Evolutionary conservation across 2,113 vertebrate genomes (phyloP), one percentile per base, ranked within the genome.

Genomic region (Sinocyclocheilus maitianheensis): DNA sequence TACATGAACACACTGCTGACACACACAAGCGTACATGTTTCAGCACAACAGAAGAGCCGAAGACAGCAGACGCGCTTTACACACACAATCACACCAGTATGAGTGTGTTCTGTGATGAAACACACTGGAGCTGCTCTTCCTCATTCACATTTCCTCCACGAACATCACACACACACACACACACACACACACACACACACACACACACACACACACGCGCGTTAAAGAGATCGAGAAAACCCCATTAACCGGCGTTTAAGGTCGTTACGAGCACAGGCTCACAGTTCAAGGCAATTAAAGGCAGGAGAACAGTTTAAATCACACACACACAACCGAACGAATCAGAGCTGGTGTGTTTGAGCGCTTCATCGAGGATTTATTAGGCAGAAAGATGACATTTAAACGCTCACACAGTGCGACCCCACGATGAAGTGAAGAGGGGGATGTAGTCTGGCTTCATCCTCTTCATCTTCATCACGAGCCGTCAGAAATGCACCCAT

Each of bases 211-310:
- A n/a, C 78, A 86, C 77, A 91, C 88, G 89, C 90, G 72, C 89
- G 81, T 92, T 93, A 92, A 94, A 93, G 88, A 90, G 93, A 93
- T 94, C 92, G 89, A 30, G 55, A 40, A 77, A 91, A 94, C 92
- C 92, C 91, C 93, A 91, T 95, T 93, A 93, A 40, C 86, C 83
- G 60, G 80, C 88, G 60, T 91, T 86, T 20, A 72, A 69, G 63
- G 43, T 86, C 69, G 69, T 92, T 93, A 91, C 87, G 89, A 78
- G 30, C 60, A 87, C 78, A 82, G 37, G 89, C 88, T 91, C 80
- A 82, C 40, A 53, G 88, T 78, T 77, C 83, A 63, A 88, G 3
- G 30, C 37, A 63, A 84, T 72, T 22, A 58, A 83, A 90, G 58
- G 48, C 51, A 84, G 3, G 60, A 13, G 2, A 37, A 62, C 77